phyloP scores from a whole-genome alignment of 2,888 invertebrate species.

The Catocala sponsa region DNA sequence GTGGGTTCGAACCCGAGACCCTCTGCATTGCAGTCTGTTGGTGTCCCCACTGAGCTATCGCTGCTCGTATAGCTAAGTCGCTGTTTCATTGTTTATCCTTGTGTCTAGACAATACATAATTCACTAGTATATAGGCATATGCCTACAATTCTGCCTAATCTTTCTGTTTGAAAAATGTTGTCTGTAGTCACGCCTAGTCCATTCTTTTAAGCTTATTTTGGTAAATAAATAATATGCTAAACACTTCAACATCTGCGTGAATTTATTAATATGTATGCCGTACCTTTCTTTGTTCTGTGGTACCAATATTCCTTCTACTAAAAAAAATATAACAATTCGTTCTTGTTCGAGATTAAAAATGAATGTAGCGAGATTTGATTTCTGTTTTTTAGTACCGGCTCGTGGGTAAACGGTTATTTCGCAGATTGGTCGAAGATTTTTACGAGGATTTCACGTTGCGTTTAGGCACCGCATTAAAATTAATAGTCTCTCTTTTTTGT shows the following conservation, averaged over 20 bases:
- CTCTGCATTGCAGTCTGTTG: too few relatives aligned
- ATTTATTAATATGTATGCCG: slow-evolving; percentile 12
- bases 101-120: too few relatives aligned
- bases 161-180: too few relatives aligned
- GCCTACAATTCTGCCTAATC: too few relatives aligned
- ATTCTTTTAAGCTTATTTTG: too few relatives aligned
- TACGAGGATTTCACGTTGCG: not conserved
- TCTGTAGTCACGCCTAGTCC: too few relatives aligned
- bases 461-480: not conserved
- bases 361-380: slow-evolving; percentile 14
- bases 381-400: slow-evolving; percentile 7
- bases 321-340: slow-evolving; percentile 6
- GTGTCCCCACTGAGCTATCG: too few relatives aligned
- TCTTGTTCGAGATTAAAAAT: slow-evolving; percentile 14
- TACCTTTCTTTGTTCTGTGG: slow-evolving; percentile 1
- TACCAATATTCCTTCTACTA: not conserved
- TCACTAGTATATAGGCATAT: too few relatives aligned
- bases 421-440: not conserved
- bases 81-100: too few relatives aligned
- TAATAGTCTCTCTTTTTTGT: not conserved
- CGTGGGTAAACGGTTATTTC: slow-evolving; percentile 1
- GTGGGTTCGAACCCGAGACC: too few relatives aligned
- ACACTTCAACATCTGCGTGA: slow-evolving; percentile 5
- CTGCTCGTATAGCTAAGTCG: too few relatives aligned
- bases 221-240: slow-evolving; percentile 10